phyloP scores from a whole-genome alignment of 1,140 invertebrate species.

The Papilio xuthus region DNA sequence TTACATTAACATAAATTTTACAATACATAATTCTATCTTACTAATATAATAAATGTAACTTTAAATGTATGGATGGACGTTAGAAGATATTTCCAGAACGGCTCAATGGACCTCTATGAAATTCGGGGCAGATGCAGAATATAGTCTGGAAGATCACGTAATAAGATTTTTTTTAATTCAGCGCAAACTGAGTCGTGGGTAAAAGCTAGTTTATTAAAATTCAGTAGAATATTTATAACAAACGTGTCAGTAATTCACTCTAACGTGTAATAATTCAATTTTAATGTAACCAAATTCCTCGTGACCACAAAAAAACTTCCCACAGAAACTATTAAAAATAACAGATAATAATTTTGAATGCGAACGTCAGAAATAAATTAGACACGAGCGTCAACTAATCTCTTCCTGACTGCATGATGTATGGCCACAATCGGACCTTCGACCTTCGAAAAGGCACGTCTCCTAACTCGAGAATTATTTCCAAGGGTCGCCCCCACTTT shows the following conservation, averaged over 20 bases:
- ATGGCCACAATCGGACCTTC: conserved; percentile 57
- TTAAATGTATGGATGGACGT: too few species aligned
- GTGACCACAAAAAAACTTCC: background rate
- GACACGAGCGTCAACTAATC: conserved; percentile 36
- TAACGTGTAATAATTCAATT: background rate
- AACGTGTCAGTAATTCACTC: background rate
- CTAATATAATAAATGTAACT: too few species aligned
- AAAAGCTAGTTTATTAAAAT: background rate
- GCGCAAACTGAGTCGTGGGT: too few species aligned
- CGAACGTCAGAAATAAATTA: conserved; percentile 31
- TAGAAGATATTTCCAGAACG: too few species aligned
- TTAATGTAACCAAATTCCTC: background rate
- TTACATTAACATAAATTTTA: too few species aligned
- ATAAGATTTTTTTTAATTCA: too few species aligned
- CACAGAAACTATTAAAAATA: conserved; percentile 2
- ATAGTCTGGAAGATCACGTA: too few species aligned
- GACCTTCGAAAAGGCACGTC: conserved; percentile 71
- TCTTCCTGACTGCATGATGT: conserved; percentile 58
- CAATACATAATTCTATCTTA: too few species aligned
- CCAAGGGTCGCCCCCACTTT: conserved; percentile 71
- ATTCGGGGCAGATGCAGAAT: too few species aligned
- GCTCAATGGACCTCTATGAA: too few species aligned
- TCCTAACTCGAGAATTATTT: conserved; percentile 74
- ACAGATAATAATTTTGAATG: conserved; percentile 24
- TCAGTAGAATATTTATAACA: background rate